Evolutionary conservation across 1,140 invertebrate genomes (phyloP).

Genomic region (Hirudo medicinalis): DNA sequence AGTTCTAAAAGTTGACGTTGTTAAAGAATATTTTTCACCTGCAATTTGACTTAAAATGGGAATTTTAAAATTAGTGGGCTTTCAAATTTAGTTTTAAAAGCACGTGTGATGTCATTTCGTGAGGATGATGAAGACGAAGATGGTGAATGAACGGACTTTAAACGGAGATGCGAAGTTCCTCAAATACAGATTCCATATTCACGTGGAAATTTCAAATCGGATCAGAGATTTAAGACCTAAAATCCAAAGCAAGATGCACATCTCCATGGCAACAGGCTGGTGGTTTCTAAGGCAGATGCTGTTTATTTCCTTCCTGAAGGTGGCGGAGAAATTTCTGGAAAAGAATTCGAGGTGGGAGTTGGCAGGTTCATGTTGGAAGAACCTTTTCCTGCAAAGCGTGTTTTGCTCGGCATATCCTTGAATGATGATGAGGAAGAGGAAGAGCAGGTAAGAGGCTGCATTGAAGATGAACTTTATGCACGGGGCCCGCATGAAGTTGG

Average conservation of each 20-base stretch:
- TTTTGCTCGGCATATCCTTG: conserved; percentile 19
- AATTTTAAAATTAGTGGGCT: no score
- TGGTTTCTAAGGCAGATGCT: conserved; percentile 19
- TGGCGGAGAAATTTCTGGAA: background rate
- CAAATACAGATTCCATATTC: no score
- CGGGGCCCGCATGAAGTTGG: conserved; percentile 32
- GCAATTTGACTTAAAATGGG: no score
- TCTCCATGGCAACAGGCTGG: conserved; percentile 12
- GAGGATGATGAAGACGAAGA: no score
- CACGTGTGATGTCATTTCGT: no score
- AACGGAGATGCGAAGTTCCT: no score
- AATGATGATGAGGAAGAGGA: conserved; percentile 49
- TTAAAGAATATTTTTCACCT: no score
- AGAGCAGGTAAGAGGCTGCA: conserved; percentile 50
- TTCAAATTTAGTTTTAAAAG: no score
- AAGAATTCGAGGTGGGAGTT: background rate
- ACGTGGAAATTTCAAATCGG: no score
- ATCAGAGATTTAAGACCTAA: conserved; percentile 7
- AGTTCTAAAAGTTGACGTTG: no score
- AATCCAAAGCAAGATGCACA: conserved; percentile 22
- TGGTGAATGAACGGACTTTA: no score
- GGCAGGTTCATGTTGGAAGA: background rate
- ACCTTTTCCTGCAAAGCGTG: conserved; percentile 9
- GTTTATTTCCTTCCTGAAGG: conserved; percentile 14
- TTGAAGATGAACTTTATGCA: conserved; percentile 41